Conservation (phyloP, 2,888 invertebrate species). For the Notodonta dromedarius region DNA sequence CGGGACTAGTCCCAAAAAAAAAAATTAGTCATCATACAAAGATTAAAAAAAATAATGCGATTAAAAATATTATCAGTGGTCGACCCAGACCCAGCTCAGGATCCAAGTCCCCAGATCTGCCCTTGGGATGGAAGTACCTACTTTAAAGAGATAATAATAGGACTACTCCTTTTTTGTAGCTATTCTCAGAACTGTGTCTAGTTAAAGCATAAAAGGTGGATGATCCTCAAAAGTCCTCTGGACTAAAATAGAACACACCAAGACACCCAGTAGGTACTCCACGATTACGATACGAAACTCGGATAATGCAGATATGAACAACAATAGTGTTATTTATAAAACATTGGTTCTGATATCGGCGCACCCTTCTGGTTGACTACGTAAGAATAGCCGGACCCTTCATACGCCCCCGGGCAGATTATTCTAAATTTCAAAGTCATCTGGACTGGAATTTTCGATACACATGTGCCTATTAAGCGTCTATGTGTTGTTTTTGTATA, state of each 20-base stretch:
- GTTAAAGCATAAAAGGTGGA: too few species aligned
- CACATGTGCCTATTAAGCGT: not conserved
- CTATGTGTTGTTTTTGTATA: not conserved
- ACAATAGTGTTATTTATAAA: constrained; percentile 15
- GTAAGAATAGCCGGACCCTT: constrained; percentile 10
- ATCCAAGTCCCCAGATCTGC: too few species aligned
- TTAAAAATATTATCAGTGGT: too few species aligned
- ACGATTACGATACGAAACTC: not conserved
- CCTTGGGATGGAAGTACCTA: too few species aligned
- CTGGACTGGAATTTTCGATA: not conserved
- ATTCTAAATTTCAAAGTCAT: constrained; percentile 25
- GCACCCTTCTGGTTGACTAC: constrained; percentile 14
- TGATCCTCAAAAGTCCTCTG: not conserved
- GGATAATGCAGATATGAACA: not conserved
- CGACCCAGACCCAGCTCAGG: too few species aligned
- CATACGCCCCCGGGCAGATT: not conserved
- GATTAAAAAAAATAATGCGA: too few species aligned
- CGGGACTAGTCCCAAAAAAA: too few species aligned
- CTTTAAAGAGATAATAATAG: too few species aligned
- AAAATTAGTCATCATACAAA: too few species aligned
- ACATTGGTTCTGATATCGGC: constrained; percentile 13
- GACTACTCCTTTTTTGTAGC: too few species aligned
- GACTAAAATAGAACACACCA: not conserved
- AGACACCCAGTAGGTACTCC: not conserved
- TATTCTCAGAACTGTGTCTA: too few species aligned